Conservation (phyloP, 2,888 invertebrate genomes). For the Sminthurides aquaticus region DNA sequence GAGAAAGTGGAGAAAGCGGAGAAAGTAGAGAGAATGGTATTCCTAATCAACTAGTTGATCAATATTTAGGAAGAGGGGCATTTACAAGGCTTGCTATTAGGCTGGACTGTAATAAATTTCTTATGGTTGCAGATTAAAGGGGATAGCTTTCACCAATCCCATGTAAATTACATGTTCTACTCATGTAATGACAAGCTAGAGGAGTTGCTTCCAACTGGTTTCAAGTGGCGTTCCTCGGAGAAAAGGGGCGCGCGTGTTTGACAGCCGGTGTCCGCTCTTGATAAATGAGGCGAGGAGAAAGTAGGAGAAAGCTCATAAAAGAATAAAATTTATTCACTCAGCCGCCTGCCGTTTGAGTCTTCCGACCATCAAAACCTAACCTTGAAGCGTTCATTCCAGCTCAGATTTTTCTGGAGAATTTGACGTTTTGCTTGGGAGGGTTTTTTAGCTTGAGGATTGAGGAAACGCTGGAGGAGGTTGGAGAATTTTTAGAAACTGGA, state of each 20-base stretch:
- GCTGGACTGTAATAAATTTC: not conserved
- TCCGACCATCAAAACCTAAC: too few species aligned
- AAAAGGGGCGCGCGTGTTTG: not conserved
- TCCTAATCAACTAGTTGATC: not conserved
- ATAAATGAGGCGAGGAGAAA: not conserved
- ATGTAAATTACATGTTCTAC: not conserved
- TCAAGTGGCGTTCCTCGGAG: not conserved
- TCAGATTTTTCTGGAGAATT: too few species aligned
- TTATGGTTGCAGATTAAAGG: not conserved
- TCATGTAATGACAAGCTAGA: not conserved
- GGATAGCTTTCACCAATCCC: not conserved
- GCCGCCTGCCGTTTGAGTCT: too few species aligned
- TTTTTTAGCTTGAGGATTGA: too few species aligned
- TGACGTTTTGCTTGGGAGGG: too few species aligned
- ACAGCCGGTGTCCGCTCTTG: conserved; percentile 1
- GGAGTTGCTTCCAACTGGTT: not conserved
- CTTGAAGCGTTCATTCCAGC: too few species aligned
- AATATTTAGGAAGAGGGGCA: not conserved
- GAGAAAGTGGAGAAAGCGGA: conserved; percentile 6
- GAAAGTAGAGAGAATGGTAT: not conserved
- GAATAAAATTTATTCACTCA: not conserved
- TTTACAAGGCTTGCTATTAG: not conserved
- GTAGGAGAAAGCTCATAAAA: not conserved
- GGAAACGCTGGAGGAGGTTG: not conserved
- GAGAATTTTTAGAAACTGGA: not conserved